These are phyloP conservation scores for Formica selysi DNA, from an alignment of 1,140 invertebrate species.

Conservation along the genomic window DNA sequence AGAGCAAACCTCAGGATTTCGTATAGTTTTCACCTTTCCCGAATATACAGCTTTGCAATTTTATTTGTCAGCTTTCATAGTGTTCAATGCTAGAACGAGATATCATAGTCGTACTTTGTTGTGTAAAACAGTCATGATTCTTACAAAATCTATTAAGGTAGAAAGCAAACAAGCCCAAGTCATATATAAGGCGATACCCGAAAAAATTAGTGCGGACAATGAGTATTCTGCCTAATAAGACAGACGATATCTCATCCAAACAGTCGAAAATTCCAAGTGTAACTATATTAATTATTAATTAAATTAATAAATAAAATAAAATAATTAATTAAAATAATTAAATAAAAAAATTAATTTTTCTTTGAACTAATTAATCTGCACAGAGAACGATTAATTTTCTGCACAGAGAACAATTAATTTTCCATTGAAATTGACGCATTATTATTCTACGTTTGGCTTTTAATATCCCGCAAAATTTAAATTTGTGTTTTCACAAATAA, in stretches of 20 bases:
- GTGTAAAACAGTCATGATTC: neutral
- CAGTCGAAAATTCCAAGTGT: neutral
- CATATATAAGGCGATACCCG: neutral
- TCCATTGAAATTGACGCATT: too few relatives aligned
- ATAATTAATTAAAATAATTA: too few relatives aligned
- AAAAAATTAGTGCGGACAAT: neutral
- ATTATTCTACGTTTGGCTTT: too few relatives aligned
- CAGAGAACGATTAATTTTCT: too few relatives aligned
- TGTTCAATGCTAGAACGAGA: slow-evolving; percentile 5
- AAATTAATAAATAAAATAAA: neutral
- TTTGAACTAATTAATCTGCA: too few relatives aligned
- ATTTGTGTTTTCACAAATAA: too few relatives aligned
- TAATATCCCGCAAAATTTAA: too few relatives aligned
- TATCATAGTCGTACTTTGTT: neutral
- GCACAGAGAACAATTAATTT: too few relatives aligned
- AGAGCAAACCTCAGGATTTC: slow-evolving; percentile 75
- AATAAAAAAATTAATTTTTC: too few relatives aligned
- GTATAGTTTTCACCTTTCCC: slow-evolving; percentile 44
- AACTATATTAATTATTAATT: neutral
- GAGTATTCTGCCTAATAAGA: neutral
- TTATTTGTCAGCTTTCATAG: slow-evolving; percentile 20
- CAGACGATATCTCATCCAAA: neutral
- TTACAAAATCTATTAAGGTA: slow-evolving; percentile 1
- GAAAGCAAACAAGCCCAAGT: neutral
- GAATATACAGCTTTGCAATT: slow-evolving; percentile 37